A percentile compares a stretch with the other conserved stretches of the same genome.
Evolutionary conservation across 2,888 invertebrate species (phyloP).

Genomic region (Trachelus stipa): DNA sequence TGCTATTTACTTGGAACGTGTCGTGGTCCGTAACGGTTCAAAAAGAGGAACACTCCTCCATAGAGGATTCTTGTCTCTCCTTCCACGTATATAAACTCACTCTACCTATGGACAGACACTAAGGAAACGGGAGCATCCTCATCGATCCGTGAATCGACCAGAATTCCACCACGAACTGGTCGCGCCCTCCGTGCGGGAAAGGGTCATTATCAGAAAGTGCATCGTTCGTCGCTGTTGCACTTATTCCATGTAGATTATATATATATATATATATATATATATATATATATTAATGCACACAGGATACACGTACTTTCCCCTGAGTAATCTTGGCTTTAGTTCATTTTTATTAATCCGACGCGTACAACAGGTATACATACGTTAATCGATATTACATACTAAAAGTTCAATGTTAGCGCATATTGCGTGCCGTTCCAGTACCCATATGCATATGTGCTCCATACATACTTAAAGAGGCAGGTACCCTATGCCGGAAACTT

Average conservation of each 20-base stretch:
- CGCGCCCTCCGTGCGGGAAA: slow-evolving; percentile 17
- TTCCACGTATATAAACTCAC: not conserved
- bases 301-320: not conserved
- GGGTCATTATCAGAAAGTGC: not conserved
- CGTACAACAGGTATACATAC: not conserved
- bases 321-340: not conserved
- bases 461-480: not conserved
- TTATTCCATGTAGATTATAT: not conserved
- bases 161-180: slow-evolving; percentile 36
- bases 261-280: too few relatives aligned
- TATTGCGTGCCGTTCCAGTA: not conserved
- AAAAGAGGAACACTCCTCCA: slow-evolving; percentile 20
- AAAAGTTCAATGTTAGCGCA: not conserved
- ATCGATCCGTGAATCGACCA: slow-evolving; percentile 7
- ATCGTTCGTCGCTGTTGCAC: not conserved
- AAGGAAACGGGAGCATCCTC: slow-evolving; percentile 17
- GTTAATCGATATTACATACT: not conserved
- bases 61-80: slow-evolving; percentile 5
- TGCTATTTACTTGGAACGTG: slow-evolving; percentile 37
- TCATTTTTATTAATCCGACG: not conserved
- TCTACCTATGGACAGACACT: slow-evolving; percentile 15
- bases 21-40: slow-evolving; percentile 42
- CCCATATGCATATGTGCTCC: not conserved
- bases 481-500: slow-evolving; percentile 30
- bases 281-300: not conserved